These are phyloP conservation scores for Callipepla squamata DNA, from an alignment of 2,113 vertebrate genomes.

Conservation along the genomic window DNA sequence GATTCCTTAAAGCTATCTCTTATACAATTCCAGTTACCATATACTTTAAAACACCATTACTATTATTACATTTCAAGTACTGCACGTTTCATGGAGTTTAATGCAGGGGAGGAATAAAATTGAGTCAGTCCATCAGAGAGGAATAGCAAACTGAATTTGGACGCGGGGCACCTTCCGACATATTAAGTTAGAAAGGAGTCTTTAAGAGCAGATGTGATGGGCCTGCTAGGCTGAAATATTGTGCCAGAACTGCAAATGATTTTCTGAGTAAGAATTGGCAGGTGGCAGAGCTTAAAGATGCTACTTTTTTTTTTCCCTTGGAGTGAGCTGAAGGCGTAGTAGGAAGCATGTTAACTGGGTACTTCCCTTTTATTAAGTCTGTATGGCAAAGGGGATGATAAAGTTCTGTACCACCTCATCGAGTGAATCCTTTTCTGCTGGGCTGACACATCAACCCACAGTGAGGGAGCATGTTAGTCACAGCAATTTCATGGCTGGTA, in stretches of 20 bases:
- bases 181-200: not conserved
- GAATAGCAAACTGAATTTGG: not conserved
- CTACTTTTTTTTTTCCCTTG: accelerated
- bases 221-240: not conserved
- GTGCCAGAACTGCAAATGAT: not conserved
- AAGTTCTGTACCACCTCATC: not conserved
- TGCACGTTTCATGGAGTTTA: not conserved
- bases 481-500: not conserved
- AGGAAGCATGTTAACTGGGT: not conserved
- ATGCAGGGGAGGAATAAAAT: not conserved
- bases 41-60: not conserved
- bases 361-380: not conserved
- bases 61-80: not conserved
- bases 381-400: not conserved
- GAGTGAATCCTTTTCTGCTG: accelerated
- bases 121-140: not conserved
- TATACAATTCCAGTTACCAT: not conserved
- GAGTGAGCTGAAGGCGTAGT: not conserved
- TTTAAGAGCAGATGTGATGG: not conserved
- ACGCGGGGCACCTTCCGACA: not conserved
- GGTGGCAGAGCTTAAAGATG: not conserved
- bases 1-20: not conserved
- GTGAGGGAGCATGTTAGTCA: not conserved
- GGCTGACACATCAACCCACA: not conserved
- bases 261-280: not conserved